Evolutionary conservation across 1,140 invertebrate species (phyloP).

Genomic region (Ericerus pela): DNA sequence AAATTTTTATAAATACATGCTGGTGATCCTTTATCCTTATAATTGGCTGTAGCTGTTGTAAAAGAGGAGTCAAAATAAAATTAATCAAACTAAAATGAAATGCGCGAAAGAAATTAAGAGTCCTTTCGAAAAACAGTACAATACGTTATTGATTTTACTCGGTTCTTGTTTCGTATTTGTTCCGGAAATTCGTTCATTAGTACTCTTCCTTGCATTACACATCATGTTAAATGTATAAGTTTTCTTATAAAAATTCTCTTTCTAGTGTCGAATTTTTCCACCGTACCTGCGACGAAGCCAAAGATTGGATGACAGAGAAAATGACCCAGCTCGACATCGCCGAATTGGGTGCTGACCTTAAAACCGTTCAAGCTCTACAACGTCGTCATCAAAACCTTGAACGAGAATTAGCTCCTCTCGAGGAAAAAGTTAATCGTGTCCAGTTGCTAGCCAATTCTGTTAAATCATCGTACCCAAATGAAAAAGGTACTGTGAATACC

Average conservation of each 20-base stretch:
- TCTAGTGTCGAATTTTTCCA: constrained; percentile 82
- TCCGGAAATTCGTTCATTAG: not conserved
- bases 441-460: constrained; percentile 69
- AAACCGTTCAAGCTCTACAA: constrained; percentile 80
- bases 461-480: constrained; percentile 78
- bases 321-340: constrained; percentile 66
- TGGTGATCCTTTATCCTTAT: too few relatives aligned
- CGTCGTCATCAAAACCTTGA: constrained; percentile 78
- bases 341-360: constrained; percentile 65
- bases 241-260: not conserved
- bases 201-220: not conserved
- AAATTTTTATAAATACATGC: too few relatives aligned
- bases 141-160: too few relatives aligned
- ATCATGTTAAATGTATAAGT: not conserved
- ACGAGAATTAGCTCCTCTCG: constrained; percentile 71
- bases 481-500: constrained; percentile 66
- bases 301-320: constrained; percentile 90
- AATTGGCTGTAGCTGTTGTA: too few relatives aligned
- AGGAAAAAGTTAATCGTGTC: constrained; percentile 75
- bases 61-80: too few relatives aligned
- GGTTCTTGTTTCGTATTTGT: not conserved
- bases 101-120: too few relatives aligned
- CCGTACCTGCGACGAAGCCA: constrained; percentile 79
- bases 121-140: too few relatives aligned
- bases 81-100: too few relatives aligned